These are phyloP conservation scores for Cossypha dichroa DNA, from an alignment of 2,797 vertebrate species.

Conservation along the genomic window DNA sequence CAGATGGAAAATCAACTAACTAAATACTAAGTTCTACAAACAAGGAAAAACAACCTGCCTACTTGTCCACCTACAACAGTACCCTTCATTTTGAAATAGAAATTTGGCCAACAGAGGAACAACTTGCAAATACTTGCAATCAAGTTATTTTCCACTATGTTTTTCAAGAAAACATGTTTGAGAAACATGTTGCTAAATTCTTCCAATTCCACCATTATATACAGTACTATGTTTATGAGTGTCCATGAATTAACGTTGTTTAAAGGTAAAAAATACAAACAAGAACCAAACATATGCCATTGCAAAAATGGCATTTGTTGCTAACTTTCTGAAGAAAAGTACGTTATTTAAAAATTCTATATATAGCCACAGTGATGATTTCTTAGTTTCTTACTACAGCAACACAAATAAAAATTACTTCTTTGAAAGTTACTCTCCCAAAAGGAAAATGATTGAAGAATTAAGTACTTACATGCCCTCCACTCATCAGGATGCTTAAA, in stretches of 20 bases:
- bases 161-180: background rate
- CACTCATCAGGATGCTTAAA: constrained; percentile 99
- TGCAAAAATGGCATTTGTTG: background rate
- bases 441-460: background rate
- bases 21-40: background rate
- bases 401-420: background rate
- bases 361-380: background rate
- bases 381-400: background rate
- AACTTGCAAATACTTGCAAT: background rate
- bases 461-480: constrained; percentile 89
- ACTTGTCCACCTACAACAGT: background rate
- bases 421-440: background rate
- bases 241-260: background rate
- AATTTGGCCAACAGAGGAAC: background rate
- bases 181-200: background rate
- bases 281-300: background rate
- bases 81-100: background rate
- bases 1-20: background rate
- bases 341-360: background rate
- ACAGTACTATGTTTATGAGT: background rate
- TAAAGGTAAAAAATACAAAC: background rate
- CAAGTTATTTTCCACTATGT: background rate
- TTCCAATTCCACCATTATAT: background rate
- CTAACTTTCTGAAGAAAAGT: background rate
- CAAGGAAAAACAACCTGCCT: background rate